Base-by-base conservation (phyloP, 2,797 vertebrate genomes). In the Crocodylus rhombifer region DNA sequence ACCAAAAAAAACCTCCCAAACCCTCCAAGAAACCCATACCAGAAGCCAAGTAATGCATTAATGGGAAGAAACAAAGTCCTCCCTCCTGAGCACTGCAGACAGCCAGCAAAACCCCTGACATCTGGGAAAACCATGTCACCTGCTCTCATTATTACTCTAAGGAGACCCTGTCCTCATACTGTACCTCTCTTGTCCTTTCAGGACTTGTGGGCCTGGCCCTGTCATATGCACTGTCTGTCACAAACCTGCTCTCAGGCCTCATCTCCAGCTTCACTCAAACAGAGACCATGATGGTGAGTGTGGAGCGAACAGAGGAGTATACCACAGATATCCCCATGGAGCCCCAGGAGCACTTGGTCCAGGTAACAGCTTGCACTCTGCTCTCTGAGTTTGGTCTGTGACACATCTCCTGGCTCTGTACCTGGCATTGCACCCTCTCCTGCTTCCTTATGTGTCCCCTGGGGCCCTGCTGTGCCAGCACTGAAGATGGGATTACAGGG, bases 231-330 rank as follows among this genome's bases (percentile, higher is more conserved):
- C 97, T 99, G 60, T 99, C 99, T 94, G 97, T 99, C 97, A 99
- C 99, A 1, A 91, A 94, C 77, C 97, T 99, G 89, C 98, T 99
- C 63, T 99, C 99, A 0, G 98, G 98, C 26, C 98, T 99, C 92
- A 99, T 99, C 93, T 98, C 98, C 97, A 99, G 96, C 98, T 99
- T 99, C 97, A 99, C 99, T 0, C 98, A 98, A 94, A 99, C 99
- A 0, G 99, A 99, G 96, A 98, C 99, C 97, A 99, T 99, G 98
- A 98, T 99, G 98, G 99, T 99, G 93, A 99, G 99, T 3, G 98
- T 99, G 75, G 99, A 99, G 93, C 97, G 99, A 7, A 98, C 99
- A 0, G 98, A 99, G 95, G 99, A 99, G 51, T 99, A 99, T 93
- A 98, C 98, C 90, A 98, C 98, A 64, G 95, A 97, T 13, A 97